These are phyloP conservation scores for Pandemis corylana DNA, from an alignment of 2,888 invertebrate species.

Conservation along the genomic window DNA sequence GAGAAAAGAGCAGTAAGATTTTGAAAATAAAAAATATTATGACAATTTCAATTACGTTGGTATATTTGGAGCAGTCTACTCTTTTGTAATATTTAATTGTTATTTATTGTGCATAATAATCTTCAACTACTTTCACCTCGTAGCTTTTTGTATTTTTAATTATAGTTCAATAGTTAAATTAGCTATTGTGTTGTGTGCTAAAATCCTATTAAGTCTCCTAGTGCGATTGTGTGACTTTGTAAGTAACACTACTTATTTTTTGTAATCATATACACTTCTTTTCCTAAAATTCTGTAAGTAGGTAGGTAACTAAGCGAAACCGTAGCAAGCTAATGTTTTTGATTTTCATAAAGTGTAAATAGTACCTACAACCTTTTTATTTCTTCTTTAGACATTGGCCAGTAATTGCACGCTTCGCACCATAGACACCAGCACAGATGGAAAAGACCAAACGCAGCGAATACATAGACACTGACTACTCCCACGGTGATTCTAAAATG, in stretches of 20 bases:
- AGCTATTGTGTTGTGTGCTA: slow-evolving; percentile 5
- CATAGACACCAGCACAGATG: slow-evolving; percentile 68
- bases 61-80: slow-evolving; percentile 47
- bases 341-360: slow-evolving; percentile 17
- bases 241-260: slow-evolving; percentile 12
- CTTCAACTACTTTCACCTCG: slow-evolving; percentile 9
- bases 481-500: slow-evolving; percentile 74
- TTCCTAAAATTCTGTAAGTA: not conserved
- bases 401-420: slow-evolving; percentile 68
- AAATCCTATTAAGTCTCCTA: slow-evolving; percentile 9
- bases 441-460: slow-evolving; percentile 58
- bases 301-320: not conserved
- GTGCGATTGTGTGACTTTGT: slow-evolving; percentile 8
- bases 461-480: slow-evolving; percentile 66
- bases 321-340: not conserved
- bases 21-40: slow-evolving; percentile 58
- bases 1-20: slow-evolving; percentile 53
- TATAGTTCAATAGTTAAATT: not conserved
- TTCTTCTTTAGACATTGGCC: slow-evolving; percentile 57
- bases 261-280: not conserved
- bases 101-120: slow-evolving; percentile 24
- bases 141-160: slow-evolving; percentile 11
- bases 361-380: slow-evolving; percentile 43
- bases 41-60: slow-evolving; percentile 58
- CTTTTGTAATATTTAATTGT: slow-evolving; percentile 55